Evolutionary conservation across 1,140 invertebrate genomes (phyloP).

Genomic region (Drosophila parvula): DNA sequence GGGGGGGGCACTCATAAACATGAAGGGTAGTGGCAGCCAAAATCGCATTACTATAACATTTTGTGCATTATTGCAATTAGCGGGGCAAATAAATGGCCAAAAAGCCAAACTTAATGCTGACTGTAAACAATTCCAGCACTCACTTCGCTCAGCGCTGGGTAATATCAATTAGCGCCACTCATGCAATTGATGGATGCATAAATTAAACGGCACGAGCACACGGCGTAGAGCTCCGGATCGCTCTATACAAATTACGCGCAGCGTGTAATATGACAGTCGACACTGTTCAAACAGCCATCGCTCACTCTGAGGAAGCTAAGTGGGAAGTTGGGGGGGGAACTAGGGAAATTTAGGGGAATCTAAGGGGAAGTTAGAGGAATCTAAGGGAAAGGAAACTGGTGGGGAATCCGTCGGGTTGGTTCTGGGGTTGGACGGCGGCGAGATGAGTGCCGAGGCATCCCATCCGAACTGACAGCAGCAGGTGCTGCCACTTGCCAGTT

Average conservation of each 20-base stretch:
- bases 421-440: neutral
- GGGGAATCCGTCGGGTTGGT: neutral
- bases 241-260: slow-evolving; percentile 63
- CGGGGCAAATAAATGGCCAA: slow-evolving; percentile 25
- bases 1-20: too few species aligned
- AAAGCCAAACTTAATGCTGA: slow-evolving; percentile 19
- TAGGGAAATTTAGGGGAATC: neutral
- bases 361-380: neutral
- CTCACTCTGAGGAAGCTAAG: slow-evolving; percentile 37
- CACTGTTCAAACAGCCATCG: slow-evolving; percentile 61
- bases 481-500: slow-evolving; percentile 55
- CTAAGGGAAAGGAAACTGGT: neutral
- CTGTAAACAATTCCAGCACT: slow-evolving; percentile 21
- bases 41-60: slow-evolving; percentile 29
- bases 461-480: slow-evolving; percentile 53
- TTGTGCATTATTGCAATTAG: slow-evolving; percentile 36
- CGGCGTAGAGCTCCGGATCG: neutral
- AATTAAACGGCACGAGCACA: slow-evolving; percentile 42
- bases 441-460: slow-evolving; percentile 38
- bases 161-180: slow-evolving; percentile 58
- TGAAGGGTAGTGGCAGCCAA: too few species aligned
- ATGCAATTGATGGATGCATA: slow-evolving; percentile 70
- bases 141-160: slow-evolving; percentile 2
- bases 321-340: neutral
- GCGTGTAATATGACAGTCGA: slow-evolving; percentile 65